Percentiles rank a stretch among this genome's conserved stretches.
phyloP scores from a whole-genome alignment of 2,888 invertebrate species.

The Orthosia gothica region DNA sequence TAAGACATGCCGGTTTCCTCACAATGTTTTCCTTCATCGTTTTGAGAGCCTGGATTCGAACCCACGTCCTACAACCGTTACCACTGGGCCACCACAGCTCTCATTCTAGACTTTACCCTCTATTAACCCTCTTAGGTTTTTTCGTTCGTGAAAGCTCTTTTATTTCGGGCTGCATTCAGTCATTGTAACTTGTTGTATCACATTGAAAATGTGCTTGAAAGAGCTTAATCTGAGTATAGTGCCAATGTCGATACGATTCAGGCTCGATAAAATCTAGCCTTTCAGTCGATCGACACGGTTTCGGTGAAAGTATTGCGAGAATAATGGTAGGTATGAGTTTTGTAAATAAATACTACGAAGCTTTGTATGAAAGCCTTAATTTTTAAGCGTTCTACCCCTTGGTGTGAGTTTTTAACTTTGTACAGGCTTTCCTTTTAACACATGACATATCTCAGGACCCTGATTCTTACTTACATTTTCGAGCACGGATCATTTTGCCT shows the following conservation, averaged over 20 bases:
- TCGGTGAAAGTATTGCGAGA: slow-evolving; percentile 2
- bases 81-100: too few species aligned
- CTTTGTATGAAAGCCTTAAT: neutral
- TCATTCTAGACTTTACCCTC: too few species aligned
- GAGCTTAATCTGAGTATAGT: slow-evolving; percentile 37
- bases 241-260: slow-evolving; percentile 28
- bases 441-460: too few species aligned
- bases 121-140: too few species aligned
- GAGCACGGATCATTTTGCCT: neutral
- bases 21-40: too few species aligned
- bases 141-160: neutral
- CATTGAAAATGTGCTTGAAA: slow-evolving; percentile 28
- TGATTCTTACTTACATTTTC: neutral
- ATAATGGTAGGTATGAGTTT: slow-evolving; percentile 11
- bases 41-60: too few species aligned
- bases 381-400: neutral
- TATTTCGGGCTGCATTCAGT: slow-evolving; percentile 10
- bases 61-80: too few species aligned
- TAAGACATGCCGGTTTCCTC: too few species aligned
- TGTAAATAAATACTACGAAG: neutral
- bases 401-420: too few species aligned
- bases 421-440: neutral
- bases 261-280: slow-evolving; percentile 15
- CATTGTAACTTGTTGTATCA: neutral
- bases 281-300: slow-evolving; percentile 9